Evolutionary conservation across 2,888 invertebrate genomes (phyloP), one percentile per base, ranked within the genome.

Genomic region (Adineta ricciae): DNA sequence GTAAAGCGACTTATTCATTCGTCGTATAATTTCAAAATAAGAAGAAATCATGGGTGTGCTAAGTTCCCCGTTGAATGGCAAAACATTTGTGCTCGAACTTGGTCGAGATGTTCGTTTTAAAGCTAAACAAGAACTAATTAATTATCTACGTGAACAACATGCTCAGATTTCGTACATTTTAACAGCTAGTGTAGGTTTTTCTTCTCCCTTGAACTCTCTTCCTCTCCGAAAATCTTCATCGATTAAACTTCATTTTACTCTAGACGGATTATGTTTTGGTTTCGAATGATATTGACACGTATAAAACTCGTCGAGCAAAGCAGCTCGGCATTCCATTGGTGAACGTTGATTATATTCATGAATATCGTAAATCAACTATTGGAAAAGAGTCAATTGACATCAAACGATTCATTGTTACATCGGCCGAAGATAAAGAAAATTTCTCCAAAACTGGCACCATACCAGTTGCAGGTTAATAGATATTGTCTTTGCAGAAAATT

Each of bases 191-290:
- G 41, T 78, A 78, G 24, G 78, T 41, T 78, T 41, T 41, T 16
- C 36, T 3, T n/a, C n/a, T n/a, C n/a, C n/a, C n/a, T n/a, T n/a
- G n/a, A n/a, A n/a, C n/a, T n/a, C n/a, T n/a, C n/a, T n/a, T n/a
- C n/a, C n/a, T n/a, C n/a, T 41, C 2, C 7, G 8, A n/a, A 41
- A 24, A 7, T 41, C 3, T 41, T 41, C 41, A 7, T 1, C 9
- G n/a, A 14, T 41, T n/a, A 11, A 32, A 41, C 38, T n/a, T 41
- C 2, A 41, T 78, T 16, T 24, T n/a, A 41, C 4, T n/a, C 41
- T 78, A 78, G 78, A 41, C 78, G 9, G 78, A 78, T 78, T 78
- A 78, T 41, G 78, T 41, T 24, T 78, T 78, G 41, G 78, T 78
- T 41, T 41, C 38, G 1, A 24, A 41, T 41, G 78, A 78, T 78